Evolutionary conservation across 2,888 invertebrate species (phyloP), one percentile per base, ranked within the genome.

Genomic region (Anarsia innoxiella): DNA sequence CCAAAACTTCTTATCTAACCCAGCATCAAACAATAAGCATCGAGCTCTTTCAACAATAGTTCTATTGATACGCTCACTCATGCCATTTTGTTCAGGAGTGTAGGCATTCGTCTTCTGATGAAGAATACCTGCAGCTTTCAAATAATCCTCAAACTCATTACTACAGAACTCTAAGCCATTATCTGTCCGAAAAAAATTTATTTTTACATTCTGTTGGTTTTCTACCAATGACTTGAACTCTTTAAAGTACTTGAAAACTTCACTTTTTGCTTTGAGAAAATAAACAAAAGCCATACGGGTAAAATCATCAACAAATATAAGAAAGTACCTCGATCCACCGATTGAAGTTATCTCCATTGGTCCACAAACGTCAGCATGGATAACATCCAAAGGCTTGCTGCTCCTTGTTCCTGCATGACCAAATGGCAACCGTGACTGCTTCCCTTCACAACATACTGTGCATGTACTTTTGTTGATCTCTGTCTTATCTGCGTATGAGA

Each of bases 71-170:
- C 48, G 23, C 31, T 45, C 45, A 26, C 35, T 12, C 2, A 50
- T 28, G 3, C 58, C 56, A 45, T 64, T 65, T 41, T 61, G 63
- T 36, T 63, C 44, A 8, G 61, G 58, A 4, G 55, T 54, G 28
- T 56, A 55, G 2, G 51, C 41, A 15, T 46, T 52, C 11, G 60
- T 53, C 28, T 28, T 49, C 28, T 64, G 56, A 37, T 61, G 56
- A 0, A 52, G 11, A n/a, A 66, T 66, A 2, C 58, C 25, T 3
- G 25, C 25, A 5, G 4, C 2, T n/a, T 25, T n/a, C 25, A 25
- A n/a, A 25, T 9, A 25, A 25, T 3, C 2, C n/a, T 25, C 65
- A 34, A 46, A 36, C 3, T 41, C 26, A 19, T 27, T 33, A 28
- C 12, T 40, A 11, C 33, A 31, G 31, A 38, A 45, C 14, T 48